Evolutionary conservation across 2,888 invertebrate genomes (phyloP), one percentile per base, ranked within the genome.

Genomic region (Apoda limacodes): DNA sequence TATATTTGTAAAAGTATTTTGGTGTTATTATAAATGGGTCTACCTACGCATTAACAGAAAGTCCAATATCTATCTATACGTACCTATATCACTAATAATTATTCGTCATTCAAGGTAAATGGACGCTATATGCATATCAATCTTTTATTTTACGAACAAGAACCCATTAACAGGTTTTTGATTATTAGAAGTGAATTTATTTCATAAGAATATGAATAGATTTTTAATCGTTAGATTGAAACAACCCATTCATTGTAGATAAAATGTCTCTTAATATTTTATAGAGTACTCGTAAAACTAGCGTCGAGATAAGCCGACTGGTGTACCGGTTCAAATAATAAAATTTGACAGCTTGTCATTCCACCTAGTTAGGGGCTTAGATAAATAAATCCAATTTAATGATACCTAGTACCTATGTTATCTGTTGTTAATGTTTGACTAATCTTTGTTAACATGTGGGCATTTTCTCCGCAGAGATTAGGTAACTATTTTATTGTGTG

Each of bases 101-200:
- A 72, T 76, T 74, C 69, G 70, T 60, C 60, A 66, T 59, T 69
- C 67, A 69, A 70, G 68, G 72, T 60, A 70, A 74, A 69, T 62
- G 66, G 61, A 68, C 63, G 63, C 51, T 56, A 58, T 60, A 47
- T 39, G 34, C 62, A 64, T 60, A 66, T 52, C 58, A 56, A 71
- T 74, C 63, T 67, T 64, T 69, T 63, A 68, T 67, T 71, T 69
- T 62, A 52, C 51, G 48, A 61, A 57, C 17, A 5, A 17, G 5
- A 6, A 17, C 5, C 17, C 17, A 17, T 17, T 17, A 17, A 17
- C 17, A 17, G 17, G 17, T 17, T 17, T 17, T 7, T 17, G 17
- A 17, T 17, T 17, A 17, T 17, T 5, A 7, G 17, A 17, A 17
- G 17, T 17, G 17, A 17, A 17, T 17, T n/a, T 63, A 62, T 69